phyloP scores from a whole-genome alignment of 2,797 vertebrate species.

The Hydrophis major region DNA sequence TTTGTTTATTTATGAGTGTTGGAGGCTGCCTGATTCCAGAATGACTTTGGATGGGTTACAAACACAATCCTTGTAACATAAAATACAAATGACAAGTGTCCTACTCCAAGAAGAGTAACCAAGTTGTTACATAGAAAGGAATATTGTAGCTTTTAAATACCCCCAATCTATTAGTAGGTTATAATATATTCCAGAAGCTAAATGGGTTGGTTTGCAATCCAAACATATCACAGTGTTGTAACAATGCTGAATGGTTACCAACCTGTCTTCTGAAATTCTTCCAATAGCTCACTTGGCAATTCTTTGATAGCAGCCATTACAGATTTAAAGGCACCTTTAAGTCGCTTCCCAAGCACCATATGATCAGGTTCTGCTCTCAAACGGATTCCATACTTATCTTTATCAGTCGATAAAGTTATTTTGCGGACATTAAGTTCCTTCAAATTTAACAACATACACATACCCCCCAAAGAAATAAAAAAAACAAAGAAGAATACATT shows the following conservation, averaged over 20 bases:
- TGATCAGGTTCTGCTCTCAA: constrained; percentile 94
- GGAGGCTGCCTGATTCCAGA: background rate
- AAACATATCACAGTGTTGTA: background rate
- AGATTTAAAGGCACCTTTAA: constrained; percentile 91
- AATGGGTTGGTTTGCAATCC: background rate
- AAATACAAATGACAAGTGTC: background rate
- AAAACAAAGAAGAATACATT: background rate
- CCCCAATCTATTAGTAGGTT: background rate
- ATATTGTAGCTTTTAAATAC: background rate
- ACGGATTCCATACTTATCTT: constrained; percentile 87
- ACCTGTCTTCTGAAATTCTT: constrained; percentile 91
- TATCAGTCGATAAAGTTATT: constrained; percentile 90
- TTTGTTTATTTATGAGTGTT: background rate
- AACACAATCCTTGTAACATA: background rate
- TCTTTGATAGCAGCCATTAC: constrained; percentile 87
- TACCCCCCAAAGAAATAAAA: background rate
- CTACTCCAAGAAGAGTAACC: background rate
- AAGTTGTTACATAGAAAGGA: background rate
- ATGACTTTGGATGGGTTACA: background rate
- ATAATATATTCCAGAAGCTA: background rate
- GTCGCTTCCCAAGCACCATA: constrained; percentile 93
- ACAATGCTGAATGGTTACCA: constrained; percentile 59
- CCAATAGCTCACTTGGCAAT: constrained; percentile 85
- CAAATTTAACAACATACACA: background rate
- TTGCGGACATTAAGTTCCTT: constrained; percentile 94